Evolutionary conservation across 2,888 invertebrate species (phyloP), one percentile per base, ranked within the genome.

Genomic region (Petrolisthes manimaculis): DNA sequence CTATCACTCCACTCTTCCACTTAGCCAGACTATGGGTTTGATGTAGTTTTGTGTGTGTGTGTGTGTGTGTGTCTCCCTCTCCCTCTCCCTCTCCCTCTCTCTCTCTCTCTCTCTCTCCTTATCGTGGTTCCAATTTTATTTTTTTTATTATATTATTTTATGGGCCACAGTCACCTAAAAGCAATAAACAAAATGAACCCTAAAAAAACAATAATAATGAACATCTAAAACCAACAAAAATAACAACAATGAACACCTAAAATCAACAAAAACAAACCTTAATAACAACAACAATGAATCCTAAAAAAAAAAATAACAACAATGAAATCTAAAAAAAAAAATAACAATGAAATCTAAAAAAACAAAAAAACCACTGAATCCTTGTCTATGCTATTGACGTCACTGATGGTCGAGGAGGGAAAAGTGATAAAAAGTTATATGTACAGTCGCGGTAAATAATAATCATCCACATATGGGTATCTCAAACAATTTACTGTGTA

Each of bases 41-140:
- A 37, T 37, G 37, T 37, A 37, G 37, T 37, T 37, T n/a, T n/a
- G n/a, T n/a, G n/a, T n/a, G n/a, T n/a, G n/a, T n/a, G 0, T 24
- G 37, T 24, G 21, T 6, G 37, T 2, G 21, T 21, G 37, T 9
- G 21, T 24, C 74, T 53, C 83, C 18, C 82, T 77, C 51, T 3
- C 67, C 8, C 81, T 37, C 80, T 54, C 80, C 1, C 55, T 56
- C 80, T 56, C 55, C 21, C 80, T 80, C 55, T 55, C 80, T 56
- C 55, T 56, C 80, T 54, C 21, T 81, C 55, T n/a, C 79, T 53
- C 53, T 53, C 79, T 54, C 53, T 53, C 53, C 54, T 53, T 18
- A 78, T 8, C 12, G 53, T 53, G 9, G 8, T 5, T 69, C 18
- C 21, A 69, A 21, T 69, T 9, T n/a, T n/a, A n/a, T n/a, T n/a